Evolutionary conservation across 2,888 invertebrate genomes (phyloP).

Genomic region (Chrysolina oricalcia): DNA sequence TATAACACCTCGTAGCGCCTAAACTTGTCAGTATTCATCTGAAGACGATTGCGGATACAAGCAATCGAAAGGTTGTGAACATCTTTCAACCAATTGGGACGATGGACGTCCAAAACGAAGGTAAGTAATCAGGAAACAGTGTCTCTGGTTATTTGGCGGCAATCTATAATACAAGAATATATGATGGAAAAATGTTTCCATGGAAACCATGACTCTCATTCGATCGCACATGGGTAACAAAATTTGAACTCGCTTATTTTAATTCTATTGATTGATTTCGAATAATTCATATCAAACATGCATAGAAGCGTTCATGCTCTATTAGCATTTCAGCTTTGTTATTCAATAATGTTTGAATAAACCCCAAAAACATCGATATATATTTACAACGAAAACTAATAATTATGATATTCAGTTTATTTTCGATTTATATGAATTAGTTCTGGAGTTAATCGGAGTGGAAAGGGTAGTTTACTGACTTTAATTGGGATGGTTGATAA

Average conservation of each 20-base stretch:
- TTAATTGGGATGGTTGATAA: too few relatives aligned
- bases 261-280: neutral
- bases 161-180: too few relatives aligned
- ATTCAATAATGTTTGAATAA: slow-evolving; percentile 5
- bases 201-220: neutral
- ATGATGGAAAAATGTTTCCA: neutral
- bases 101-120: too few relatives aligned
- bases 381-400: neutral
- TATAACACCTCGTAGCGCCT: too few relatives aligned
- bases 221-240: neutral
- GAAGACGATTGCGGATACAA: too few relatives aligned
- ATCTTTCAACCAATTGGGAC: too few relatives aligned
- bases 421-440: neutral
- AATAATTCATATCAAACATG: slow-evolving; percentile 3
- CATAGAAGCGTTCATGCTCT: neutral
- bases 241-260: neutral
- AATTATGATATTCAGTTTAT: neutral
- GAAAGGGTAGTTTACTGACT: too few relatives aligned
- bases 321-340: neutral
- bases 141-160: too few relatives aligned
- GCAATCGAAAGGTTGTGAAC: too few relatives aligned
- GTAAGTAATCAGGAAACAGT: too few relatives aligned
- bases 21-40: too few relatives aligned
- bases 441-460: too few relatives aligned
- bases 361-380: neutral